A percentile compares a stretch with the other conserved stretches of the same genome.
Conservation (phyloP, 2,797 vertebrate genomes). For the Gambelia wislizenii region DNA sequence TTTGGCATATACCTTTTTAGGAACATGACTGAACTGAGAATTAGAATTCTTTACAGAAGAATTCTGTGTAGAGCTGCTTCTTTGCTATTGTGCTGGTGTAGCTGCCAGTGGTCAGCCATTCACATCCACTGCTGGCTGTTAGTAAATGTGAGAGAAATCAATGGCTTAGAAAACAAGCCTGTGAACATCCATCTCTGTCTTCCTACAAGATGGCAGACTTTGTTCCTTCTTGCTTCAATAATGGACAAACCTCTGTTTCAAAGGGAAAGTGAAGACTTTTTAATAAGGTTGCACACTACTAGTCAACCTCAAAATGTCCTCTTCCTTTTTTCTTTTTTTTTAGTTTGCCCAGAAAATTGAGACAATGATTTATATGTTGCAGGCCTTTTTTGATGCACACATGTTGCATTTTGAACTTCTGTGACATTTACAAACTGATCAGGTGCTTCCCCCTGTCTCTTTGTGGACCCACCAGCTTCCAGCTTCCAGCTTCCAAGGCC, state of each 20-base stretch:
- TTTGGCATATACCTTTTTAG: background rate
- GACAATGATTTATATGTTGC: constrained; percentile 66
- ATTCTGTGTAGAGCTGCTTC: background rate
- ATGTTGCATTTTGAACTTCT: constrained; percentile 59
- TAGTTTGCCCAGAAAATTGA: constrained; percentile 56
- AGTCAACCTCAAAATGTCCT: constrained; percentile 31
- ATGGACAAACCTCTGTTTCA: constrained; percentile 40
- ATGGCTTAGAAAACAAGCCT: constrained; percentile 35
- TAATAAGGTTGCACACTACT: constrained; percentile 46
- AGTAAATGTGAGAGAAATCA: constrained; percentile 56
- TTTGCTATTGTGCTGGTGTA: constrained; percentile 22
- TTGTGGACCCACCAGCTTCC: constrained; percentile 42
- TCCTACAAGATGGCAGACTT: constrained; percentile 21
- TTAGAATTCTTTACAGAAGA: background rate
- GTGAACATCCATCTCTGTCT: constrained; percentile 53
- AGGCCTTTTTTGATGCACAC: constrained; percentile 57
- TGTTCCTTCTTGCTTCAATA: constrained; percentile 49
- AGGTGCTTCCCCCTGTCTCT: constrained; percentile 62
- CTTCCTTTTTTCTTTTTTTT: background rate
- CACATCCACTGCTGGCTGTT: constrained; percentile 7
- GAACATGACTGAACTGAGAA: background rate
- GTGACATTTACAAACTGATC: constrained; percentile 56
- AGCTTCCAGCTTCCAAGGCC: constrained; percentile 49
- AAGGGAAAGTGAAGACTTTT: constrained; percentile 47
- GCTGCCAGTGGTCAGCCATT: constrained; percentile 34